Evolutionary conservation across 1,140 invertebrate genomes (phyloP).

Genomic region (Eurosta solidaginis): DNA sequence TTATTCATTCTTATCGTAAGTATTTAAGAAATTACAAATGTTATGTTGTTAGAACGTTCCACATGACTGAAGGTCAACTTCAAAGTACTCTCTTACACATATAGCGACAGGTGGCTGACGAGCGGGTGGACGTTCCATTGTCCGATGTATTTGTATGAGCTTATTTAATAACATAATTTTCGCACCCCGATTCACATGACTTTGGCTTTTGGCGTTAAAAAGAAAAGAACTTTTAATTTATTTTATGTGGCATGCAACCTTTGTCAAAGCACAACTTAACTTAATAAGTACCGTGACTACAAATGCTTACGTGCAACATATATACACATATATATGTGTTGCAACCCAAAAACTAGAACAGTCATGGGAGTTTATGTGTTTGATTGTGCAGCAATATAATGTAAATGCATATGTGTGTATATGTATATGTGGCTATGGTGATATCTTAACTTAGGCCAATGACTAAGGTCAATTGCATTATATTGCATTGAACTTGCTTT

Average conservation of each 20-base stretch:
- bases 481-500: conserved; percentile 37
- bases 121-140: not conserved
- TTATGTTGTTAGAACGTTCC: not conserved
- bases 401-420: not conserved
- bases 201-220: conserved; percentile 31
- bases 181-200: conserved; percentile 35
- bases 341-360: conserved; percentile 35
- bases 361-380: conserved; percentile 33
- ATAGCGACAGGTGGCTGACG: not conserved
- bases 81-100: not conserved
- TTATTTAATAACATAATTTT: not conserved
- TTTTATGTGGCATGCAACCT: conserved; percentile 27
- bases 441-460: not conserved
- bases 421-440: not conserved
- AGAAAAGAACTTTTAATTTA: conserved; percentile 34
- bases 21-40: not conserved
- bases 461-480: conserved; percentile 37
- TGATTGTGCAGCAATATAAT: not conserved
- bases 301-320: not conserved
- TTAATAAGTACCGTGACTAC: not conserved
- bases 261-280: conserved; percentile 19
- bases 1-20: not conserved
- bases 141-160: too few species aligned
- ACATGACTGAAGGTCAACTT: not conserved
- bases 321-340: conserved; percentile 30